A percentile compares a stretch with the other conserved stretches of the same genome.
Conservation (phyloP, 37 sponge, comb jelly and placozoan species). For the Petrosia ficiformis region DNA sequence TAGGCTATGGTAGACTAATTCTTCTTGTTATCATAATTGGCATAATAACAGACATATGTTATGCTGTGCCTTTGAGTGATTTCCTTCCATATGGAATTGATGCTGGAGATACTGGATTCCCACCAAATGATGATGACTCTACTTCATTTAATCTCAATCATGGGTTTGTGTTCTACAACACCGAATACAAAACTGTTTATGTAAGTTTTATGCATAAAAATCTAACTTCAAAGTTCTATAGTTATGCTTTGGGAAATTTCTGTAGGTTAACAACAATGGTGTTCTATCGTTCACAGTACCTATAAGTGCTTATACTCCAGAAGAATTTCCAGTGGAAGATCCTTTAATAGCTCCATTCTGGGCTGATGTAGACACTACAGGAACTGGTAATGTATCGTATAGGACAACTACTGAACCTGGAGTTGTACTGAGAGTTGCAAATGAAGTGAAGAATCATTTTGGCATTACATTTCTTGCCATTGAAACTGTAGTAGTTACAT, state of each 20-base stretch:
- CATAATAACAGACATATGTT: too few species aligned
- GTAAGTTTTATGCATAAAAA: neutral
- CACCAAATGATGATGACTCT: neutral
- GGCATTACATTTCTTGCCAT: neutral
- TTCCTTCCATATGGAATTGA: neutral
- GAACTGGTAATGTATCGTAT: neutral
- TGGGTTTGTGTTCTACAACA: neutral
- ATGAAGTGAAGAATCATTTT: neutral
- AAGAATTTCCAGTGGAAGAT: neutral
- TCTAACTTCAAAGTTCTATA: neutral
- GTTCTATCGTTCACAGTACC: neutral
- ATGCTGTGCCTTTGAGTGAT: neutral
- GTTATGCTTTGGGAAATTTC: neutral
- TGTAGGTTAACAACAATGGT: neutral
- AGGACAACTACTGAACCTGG: neutral
- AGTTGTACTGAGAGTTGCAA: neutral
- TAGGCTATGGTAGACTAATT: too few species aligned
- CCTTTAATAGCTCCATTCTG: neutral
- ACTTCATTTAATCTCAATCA: neutral
- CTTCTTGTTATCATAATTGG: too few species aligned
- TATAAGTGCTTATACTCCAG: neutral
- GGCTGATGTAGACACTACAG: neutral
- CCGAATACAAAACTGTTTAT: neutral
- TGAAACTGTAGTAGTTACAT: slow-evolving; percentile 16
- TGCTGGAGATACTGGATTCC: neutral